Conservation (phyloP, 1,140 invertebrate genomes). For the Halesus radiatus region DNA sequence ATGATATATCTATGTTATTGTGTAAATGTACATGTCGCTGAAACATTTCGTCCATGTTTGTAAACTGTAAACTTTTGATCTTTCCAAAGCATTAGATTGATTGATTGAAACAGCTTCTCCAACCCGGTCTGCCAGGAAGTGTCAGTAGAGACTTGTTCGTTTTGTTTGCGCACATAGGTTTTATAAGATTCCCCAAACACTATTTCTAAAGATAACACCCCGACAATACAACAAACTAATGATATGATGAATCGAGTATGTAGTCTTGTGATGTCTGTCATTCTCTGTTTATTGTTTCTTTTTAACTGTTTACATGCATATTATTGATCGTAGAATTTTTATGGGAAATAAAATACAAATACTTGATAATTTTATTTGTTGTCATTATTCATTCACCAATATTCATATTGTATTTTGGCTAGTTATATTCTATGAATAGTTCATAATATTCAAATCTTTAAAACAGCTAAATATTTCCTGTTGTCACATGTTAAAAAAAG, state of each 20-base stretch:
- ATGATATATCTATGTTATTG: conserved; percentile 51
- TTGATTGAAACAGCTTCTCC: conserved; percentile 15
- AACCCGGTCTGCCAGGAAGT: conserved; percentile 3
- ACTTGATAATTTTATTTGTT: conserved; percentile 46
- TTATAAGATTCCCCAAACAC: conserved; percentile 48
- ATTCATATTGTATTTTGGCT: background rate
- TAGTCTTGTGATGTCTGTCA: conserved; percentile 44
- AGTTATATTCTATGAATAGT: conserved; percentile 22
- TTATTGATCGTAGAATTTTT: conserved; percentile 47
- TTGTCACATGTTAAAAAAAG: conserved; percentile 20
- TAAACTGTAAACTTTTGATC: conserved; percentile 44
- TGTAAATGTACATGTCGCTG: conserved; percentile 32
- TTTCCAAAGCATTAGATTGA: conserved; percentile 1
- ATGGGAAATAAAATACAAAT: conserved; percentile 47
- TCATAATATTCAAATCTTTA: background rate
- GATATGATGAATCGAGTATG: conserved; percentile 42
- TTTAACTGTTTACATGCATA: conserved; percentile 46
- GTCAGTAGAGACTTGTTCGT: background rate
- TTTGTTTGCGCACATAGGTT: conserved; percentile 51
- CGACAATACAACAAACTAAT: conserved; percentile 57
- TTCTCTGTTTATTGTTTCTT: conserved; percentile 26
- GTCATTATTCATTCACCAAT: conserved; percentile 38
- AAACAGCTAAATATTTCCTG: conserved; percentile 6
- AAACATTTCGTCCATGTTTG: conserved; percentile 55
- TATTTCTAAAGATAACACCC: conserved; percentile 47